Base-by-base conservation (phyloP, 1,140 invertebrate genomes). In the Drosophila teissieri region DNA sequence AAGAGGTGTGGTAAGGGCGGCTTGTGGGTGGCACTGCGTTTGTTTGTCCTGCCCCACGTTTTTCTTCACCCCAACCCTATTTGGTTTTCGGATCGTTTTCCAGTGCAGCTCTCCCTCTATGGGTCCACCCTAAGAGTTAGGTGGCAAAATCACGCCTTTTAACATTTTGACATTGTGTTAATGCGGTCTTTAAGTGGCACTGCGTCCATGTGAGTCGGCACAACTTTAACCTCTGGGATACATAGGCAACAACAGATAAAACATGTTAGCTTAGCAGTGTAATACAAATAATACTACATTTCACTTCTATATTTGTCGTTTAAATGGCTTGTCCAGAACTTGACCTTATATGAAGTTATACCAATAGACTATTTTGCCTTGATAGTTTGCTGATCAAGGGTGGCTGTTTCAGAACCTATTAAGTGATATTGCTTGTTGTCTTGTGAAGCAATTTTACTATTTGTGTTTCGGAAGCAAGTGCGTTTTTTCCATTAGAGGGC, bases 81-180 rank as follows among this genome's bases (percentile, higher is more conserved):
- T 79, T 64, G 68, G 62, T 72, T 67, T 73, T 58, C 60, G 60
- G 22, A 70, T 69, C 62, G 52, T 67, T 54, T 39, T 40, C 54
- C 53, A 54, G 57, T 82, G 73, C 73, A 63, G 45, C 76, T 60
- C 22, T n/a, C n/a, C 31, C 4, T 48, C 27, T 27, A 11, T 1
- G 46, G n/a, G 48, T 17, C 48, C 55, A 15, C 31, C 45, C 52
- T 55, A 36, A 22, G n/a, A 22, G 52, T 31, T 44, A 65, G 75
- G 44, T 74, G 82, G 61, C 63, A 64, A 65, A 88, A 88, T 88
- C 83, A 88, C 83, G 84, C 63, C 81, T 83, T 77, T 89, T 88
- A 88, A 80, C 83, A 88, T 88, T 86, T 83, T 88, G 83, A 88
- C 83, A 88, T 88, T 88, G 78, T 89, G 80, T 89, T 88, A 88